A percentile compares a stretch with the other conserved stretches of the same genome.
Conservation (phyloP, 2,888 invertebrate genomes). For the Artemia sinica region DNA sequence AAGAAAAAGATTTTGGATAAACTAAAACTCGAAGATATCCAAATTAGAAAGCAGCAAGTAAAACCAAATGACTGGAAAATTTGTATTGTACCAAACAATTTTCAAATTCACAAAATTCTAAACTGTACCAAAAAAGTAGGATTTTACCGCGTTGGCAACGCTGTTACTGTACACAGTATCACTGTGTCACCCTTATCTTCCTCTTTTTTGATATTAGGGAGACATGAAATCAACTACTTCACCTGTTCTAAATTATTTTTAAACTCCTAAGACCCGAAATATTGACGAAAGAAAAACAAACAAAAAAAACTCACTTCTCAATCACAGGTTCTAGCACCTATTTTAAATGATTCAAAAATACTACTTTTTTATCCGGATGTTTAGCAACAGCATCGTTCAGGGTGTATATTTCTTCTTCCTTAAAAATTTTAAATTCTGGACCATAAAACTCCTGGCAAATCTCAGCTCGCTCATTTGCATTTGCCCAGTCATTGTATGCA, state of each 20-base stretch:
- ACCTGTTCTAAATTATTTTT: slow-evolving; percentile 9
- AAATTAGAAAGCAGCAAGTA: too few relatives aligned
- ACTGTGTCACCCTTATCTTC: too few relatives aligned
- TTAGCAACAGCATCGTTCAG: slow-evolving; percentile 48
- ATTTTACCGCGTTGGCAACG: too few relatives aligned
- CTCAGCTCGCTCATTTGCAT: slow-evolving; percentile 49
- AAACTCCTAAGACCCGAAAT: neutral
- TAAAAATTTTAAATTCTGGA: slow-evolving; percentile 49
- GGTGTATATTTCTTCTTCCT: slow-evolving; percentile 50
- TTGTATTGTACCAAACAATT: too few relatives aligned
- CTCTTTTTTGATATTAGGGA: too few relatives aligned
- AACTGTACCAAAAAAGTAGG: too few relatives aligned
- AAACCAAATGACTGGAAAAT: too few relatives aligned
- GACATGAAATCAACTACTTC: too few relatives aligned
- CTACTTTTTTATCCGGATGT: slow-evolving; percentile 34
- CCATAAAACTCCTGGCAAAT: slow-evolving; percentile 86
- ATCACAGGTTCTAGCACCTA: slow-evolving; percentile 34
- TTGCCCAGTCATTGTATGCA: slow-evolving; percentile 63
- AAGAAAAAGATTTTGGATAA: too few relatives aligned
- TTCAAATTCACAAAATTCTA: too few relatives aligned
- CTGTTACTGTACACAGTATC: too few relatives aligned
- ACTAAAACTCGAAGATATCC: too few relatives aligned
- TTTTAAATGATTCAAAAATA: slow-evolving; percentile 36
- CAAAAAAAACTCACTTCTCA: slow-evolving; percentile 33
- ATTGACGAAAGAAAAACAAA: slow-evolving; percentile 4